These are phyloP conservation scores for Pedicia rivosa DNA, from an alignment of 2,888 invertebrate genomes.

Conservation along the genomic window DNA sequence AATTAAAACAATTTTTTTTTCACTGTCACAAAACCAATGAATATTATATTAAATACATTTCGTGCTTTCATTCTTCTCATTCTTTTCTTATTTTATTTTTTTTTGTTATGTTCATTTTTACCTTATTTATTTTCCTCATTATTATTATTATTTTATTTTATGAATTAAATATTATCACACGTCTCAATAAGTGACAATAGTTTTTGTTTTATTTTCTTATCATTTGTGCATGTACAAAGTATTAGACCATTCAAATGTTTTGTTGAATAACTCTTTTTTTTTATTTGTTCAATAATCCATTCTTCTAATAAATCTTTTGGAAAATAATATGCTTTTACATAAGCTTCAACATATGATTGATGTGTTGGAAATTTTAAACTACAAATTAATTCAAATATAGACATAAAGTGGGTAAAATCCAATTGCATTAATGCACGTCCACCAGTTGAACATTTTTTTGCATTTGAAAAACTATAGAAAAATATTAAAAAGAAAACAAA, in stretches of 20 bases:
- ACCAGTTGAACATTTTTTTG: conserved; percentile 88
- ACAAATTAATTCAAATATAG: conserved; percentile 78
- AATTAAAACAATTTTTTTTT: too few species aligned
- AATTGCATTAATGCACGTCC: conserved; percentile 96
- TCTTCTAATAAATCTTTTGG: conserved; percentile 75
- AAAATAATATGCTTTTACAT: conserved; percentile 92
- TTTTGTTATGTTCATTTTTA: too few species aligned
- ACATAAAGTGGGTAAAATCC: conserved; percentile 87
- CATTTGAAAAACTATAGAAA: conserved; percentile 65
- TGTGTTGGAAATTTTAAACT: conserved; percentile 72
- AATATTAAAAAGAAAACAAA: conserved; percentile 16
- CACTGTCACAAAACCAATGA: too few species aligned
- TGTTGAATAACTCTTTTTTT: conserved; percentile 74
- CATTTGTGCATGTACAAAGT: conserved; percentile 72
- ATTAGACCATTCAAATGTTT: conserved; percentile 77
- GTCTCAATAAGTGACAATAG: conserved; percentile 55
- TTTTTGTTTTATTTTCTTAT: conserved; percentile 71
- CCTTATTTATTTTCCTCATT: too few species aligned
- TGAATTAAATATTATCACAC: too few species aligned
- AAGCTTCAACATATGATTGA: conserved; percentile 80
- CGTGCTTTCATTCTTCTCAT: too few species aligned
- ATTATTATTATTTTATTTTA: too few species aligned
- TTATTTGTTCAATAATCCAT: conserved; percentile 73
- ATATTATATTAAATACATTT: too few species aligned
- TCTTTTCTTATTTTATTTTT: too few species aligned